Percentiles rank a stretch among this genome's conserved stretches.
Conservation (phyloP, 2,888 invertebrate species). For the Clitarchus hookeri region DNA sequence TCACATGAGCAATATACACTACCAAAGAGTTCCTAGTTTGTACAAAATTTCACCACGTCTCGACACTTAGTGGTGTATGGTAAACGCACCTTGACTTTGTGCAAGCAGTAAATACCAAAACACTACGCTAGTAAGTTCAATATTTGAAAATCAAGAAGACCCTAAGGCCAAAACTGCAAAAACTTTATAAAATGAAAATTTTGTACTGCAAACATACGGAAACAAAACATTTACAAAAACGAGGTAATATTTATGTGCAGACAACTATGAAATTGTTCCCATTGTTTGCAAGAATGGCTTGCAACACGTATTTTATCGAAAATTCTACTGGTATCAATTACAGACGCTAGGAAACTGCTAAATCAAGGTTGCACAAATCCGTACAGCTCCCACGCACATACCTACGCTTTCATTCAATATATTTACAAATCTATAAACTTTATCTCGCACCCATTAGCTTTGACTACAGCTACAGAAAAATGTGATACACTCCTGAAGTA, state of each 20-base stretch:
- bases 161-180: too few species aligned
- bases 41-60: too few species aligned
- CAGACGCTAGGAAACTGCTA: background rate
- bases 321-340: background rate
- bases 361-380: background rate
- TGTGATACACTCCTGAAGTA: background rate
- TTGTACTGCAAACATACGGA: too few species aligned
- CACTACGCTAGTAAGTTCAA: too few species aligned
- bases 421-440: background rate
- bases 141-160: too few species aligned
- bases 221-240: background rate
- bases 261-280: conserved; percentile 6
- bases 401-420: background rate
- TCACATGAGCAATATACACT: too few species aligned
- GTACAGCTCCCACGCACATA: background rate
- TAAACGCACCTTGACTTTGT: too few species aligned
- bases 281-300: background rate
- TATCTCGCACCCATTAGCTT: background rate
- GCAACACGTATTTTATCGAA: background rate
- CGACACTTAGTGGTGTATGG: too few species aligned
- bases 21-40: too few species aligned
- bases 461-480: background rate
- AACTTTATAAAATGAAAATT: too few species aligned
- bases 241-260: background rate
- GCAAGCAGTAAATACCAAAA: too few species aligned